phyloP scores from a whole-genome alignment of 1,140 invertebrate genomes.

The Lepidurus couesii region DNA sequence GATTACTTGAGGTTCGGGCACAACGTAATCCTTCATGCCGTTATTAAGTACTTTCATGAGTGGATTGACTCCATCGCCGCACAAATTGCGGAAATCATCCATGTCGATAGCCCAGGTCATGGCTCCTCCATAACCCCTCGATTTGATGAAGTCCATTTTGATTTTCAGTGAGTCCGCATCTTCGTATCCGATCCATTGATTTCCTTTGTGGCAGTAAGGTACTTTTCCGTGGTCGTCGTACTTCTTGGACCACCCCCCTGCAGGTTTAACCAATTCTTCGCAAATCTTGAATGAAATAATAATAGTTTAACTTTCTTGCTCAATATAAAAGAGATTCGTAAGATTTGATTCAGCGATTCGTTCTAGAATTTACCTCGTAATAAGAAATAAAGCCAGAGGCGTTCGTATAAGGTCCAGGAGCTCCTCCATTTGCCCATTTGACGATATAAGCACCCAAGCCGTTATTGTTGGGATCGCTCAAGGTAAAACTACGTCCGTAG shows the following conservation, averaged over 20 bases:
- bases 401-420: constrained; percentile 73
- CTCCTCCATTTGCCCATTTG: constrained; percentile 67
- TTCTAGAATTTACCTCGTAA: constrained; percentile 56
- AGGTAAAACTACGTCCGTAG: constrained; percentile 74
- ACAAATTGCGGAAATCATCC: constrained; percentile 40
- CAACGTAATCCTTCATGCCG: constrained; percentile 65
- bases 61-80: constrained; percentile 38
- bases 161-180: constrained; percentile 69
- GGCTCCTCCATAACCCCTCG: constrained; percentile 71
- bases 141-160: constrained; percentile 79
- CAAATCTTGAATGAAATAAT: constrained; percentile 58
- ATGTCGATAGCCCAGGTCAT: constrained; percentile 71
- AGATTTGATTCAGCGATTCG: neutral
- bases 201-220: constrained; percentile 73
- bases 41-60: constrained; percentile 51
- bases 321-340: neutral
- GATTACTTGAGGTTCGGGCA: constrained; percentile 54
- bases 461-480: constrained; percentile 71
- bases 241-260: constrained; percentile 67
- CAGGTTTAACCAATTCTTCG: constrained; percentile 58
- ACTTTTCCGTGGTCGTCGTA: constrained; percentile 75
- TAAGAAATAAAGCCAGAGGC: constrained; percentile 80
- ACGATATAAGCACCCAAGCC: constrained; percentile 73
- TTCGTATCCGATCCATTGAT: constrained; percentile 90
- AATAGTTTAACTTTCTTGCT: neutral